Conservation (phyloP, 2,113 vertebrate species). For the Amphiprion percula region DNA sequence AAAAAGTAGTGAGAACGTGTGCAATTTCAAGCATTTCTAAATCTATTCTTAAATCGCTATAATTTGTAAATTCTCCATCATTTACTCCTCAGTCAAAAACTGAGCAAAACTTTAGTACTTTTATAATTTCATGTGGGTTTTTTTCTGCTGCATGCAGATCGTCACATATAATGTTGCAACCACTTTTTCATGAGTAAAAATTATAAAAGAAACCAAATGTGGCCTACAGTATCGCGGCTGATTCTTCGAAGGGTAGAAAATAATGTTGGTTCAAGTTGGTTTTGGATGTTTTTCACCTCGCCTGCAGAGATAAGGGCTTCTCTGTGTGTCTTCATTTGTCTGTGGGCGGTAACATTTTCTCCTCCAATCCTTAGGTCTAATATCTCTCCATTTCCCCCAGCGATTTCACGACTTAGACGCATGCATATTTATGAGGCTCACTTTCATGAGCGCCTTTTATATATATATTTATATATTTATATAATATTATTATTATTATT, state of each 20-base stretch:
- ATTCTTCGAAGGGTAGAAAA: constrained; percentile 43
- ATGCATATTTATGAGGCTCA: constrained; percentile 83
- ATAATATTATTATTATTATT: constrained; percentile 11
- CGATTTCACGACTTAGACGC: constrained; percentile 77
- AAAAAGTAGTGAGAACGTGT: not conserved
- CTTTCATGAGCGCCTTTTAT: constrained; percentile 63
- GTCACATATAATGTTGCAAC: not conserved
- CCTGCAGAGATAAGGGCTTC: constrained; percentile 70
- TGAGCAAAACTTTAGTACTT: not conserved
- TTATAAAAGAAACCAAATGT: not conserved
- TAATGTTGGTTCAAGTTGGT: constrained; percentile 46
- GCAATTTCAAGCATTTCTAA: not conserved
- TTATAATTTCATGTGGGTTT: not conserved
- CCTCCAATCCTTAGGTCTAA: constrained; percentile 80
- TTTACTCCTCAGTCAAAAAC: not conserved
- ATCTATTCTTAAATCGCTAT: not conserved
- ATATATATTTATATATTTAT: no score
- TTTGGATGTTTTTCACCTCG: constrained; percentile 44
- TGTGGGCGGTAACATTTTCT: constrained; percentile 81
- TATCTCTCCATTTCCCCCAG: constrained; percentile 76
- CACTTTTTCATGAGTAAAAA: not conserved
- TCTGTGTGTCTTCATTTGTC: constrained; percentile 79
- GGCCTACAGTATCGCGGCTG: not conserved
- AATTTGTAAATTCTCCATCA: not conserved
- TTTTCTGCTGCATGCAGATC: constrained; percentile 3